phyloP scores from a whole-genome alignment of 2,113 vertebrate genomes.

The Lichenostomus cassidix region DNA sequence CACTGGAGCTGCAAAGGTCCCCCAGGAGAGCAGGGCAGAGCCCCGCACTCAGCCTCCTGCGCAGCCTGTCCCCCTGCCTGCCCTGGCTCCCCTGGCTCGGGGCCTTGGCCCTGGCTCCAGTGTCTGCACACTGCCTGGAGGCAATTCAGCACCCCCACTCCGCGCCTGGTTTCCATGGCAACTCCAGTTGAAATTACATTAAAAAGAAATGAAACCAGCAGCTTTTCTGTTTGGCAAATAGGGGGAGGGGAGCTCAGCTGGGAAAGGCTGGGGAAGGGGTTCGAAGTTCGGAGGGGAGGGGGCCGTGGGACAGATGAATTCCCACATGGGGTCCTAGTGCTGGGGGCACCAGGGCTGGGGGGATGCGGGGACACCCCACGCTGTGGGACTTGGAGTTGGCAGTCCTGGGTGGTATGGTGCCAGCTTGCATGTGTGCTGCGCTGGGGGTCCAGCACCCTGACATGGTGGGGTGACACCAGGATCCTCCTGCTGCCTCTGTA shows the following conservation, averaged over 20 bases:
- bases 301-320: not conserved
- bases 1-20: not conserved
- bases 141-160: not conserved
- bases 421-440: not conserved
- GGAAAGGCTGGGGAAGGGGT: not conserved
- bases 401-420: not conserved
- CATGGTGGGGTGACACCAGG: rapidly evolving
- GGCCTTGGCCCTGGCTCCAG: not conserved
- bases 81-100: not conserved
- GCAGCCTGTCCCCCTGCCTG: not conserved
- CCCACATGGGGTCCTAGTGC: not conserved
- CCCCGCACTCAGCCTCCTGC: not conserved
- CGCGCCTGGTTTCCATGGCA: slow-evolving; percentile 50
- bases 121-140: not conserved
- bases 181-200: slow-evolving; percentile 59
- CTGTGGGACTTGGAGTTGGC: not conserved
- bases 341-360: not conserved
- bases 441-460: not conserved
- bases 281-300: not conserved
- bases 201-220: slow-evolving; percentile 61
- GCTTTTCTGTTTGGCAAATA: slow-evolving; percentile 40
- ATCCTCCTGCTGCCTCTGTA: not conserved
- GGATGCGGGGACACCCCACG: rapidly evolving
- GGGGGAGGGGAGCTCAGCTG: slow-evolving; percentile 1
- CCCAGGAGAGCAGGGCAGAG: not conserved